Base-by-base conservation (phyloP, 2,113 vertebrate genomes). In the Nipponia nippon region DNA sequence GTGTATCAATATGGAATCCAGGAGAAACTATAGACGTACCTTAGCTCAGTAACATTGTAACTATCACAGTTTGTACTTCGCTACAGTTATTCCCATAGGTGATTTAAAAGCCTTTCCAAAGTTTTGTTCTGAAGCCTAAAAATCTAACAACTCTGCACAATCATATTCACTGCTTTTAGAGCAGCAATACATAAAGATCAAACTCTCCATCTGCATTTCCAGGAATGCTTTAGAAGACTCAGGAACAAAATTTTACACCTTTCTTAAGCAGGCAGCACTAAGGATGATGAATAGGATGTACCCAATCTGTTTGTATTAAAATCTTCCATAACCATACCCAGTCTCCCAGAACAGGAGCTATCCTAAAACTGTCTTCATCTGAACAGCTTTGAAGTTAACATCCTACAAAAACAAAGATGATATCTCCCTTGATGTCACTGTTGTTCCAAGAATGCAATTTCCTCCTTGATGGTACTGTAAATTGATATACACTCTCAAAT, bases 21-120 rank as follows among this genome's bases (percentile, higher is more conserved):
- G 21, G 18, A 53, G 18, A 90, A 75, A 34, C 11, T 30, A 36
- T 1, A 0, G 2, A 83, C 47, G 13, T 13, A 61, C 9, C 25
- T 55, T 42, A 30, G 17, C 47, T 36, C 34, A 55, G 38, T 15
- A 85, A 52, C 18, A 29, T 59, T 70, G 40, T 62, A 87, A 78
- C 69, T 66, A 44, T 4, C 5, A 19, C 0, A 0, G 47, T 38
- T 89, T 72, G n/a, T n/a, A 47, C 50, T 52, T 82, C 1, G 2
- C 58, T 73, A n/a, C 1, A 78, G 20, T 47, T 66, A 76, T 26
- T 66, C 49, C 19, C 7, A 8, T 4, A n/a, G 20, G 11, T 47
- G 25, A 71, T 32, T n/a, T 1, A 83, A 61, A 77, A 75, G 19
- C 9, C 38, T 55, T 58, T 17, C 7, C 7, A 23, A 81, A 63